Evolutionary conservation across 2,113 vertebrate species (phyloP).

Genomic region (Seriola aureovittata): DNA sequence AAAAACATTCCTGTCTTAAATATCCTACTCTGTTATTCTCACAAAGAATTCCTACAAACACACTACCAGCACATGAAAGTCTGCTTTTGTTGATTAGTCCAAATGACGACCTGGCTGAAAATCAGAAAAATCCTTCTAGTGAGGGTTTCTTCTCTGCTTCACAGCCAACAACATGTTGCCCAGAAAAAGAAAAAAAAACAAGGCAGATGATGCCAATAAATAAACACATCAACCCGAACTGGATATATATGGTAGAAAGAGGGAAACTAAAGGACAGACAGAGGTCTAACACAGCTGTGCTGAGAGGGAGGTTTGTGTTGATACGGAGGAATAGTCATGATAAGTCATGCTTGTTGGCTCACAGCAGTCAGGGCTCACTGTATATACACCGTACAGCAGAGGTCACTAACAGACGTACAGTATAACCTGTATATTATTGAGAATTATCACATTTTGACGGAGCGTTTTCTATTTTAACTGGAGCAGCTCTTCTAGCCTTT

Average conservation of each 20-base stretch:
- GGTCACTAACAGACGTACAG: neutral
- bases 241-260: neutral
- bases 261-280: conserved; percentile 3
- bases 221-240: neutral
- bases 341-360: conserved; percentile 2
- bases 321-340: neutral
- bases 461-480: too few relatives aligned
- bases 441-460: too few relatives aligned
- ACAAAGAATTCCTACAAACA: neutral
- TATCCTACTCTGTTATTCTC: conserved; percentile 20
- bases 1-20: conserved; percentile 3
- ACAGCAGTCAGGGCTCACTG: neutral
- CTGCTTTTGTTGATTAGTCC: neutral
- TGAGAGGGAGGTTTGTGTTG: neutral
- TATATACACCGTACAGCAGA: neutral
- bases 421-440: too few relatives aligned
- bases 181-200: conserved; percentile 1
- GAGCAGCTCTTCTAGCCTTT: too few relatives aligned
- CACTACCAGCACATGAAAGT: neutral
- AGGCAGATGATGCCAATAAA: neutral
- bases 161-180: neutral
- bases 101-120: conserved; percentile 15
- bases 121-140: neutral
- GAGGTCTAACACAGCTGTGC: neutral
- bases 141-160: neutral